These are phyloP conservation scores for Sebastes jordani DNA, from an alignment of 2,797 vertebrate genomes.

Conservation along the genomic window DNA sequence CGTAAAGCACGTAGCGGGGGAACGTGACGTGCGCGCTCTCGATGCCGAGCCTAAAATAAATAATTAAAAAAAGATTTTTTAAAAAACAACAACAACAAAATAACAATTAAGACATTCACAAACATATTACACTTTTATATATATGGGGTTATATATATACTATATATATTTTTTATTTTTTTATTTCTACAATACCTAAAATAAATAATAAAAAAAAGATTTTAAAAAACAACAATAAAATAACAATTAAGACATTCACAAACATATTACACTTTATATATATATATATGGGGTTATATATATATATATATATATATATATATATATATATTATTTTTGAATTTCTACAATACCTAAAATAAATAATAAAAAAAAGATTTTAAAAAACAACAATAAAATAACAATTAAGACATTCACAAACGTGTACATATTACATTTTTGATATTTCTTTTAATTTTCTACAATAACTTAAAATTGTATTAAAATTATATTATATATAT, in stretches of 20 bases:
- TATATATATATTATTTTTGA: no score
- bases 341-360: no score
- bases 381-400: not conserved
- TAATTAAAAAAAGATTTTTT: not conserved
- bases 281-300: no score
- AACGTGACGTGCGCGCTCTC: conserved; percentile 75
- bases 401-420: not conserved
- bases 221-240: not conserved
- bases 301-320: no score
- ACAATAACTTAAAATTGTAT: rapidly evolving
- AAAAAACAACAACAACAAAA: not conserved
- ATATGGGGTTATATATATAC: no score
- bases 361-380: no score
- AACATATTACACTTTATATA: no score
- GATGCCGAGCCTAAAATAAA: not conserved
- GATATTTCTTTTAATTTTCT: no score
- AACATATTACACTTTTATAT: no score
- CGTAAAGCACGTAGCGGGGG: conserved; percentile 64
- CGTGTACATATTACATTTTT: not conserved
- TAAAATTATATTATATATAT: no score
- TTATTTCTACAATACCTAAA: not conserved
- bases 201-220: not conserved
- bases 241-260: not conserved
- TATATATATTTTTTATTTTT: no score
- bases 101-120: not conserved